Conservation (phyloP, 2,797 vertebrate species). For the Masticophis lateralis region DNA sequence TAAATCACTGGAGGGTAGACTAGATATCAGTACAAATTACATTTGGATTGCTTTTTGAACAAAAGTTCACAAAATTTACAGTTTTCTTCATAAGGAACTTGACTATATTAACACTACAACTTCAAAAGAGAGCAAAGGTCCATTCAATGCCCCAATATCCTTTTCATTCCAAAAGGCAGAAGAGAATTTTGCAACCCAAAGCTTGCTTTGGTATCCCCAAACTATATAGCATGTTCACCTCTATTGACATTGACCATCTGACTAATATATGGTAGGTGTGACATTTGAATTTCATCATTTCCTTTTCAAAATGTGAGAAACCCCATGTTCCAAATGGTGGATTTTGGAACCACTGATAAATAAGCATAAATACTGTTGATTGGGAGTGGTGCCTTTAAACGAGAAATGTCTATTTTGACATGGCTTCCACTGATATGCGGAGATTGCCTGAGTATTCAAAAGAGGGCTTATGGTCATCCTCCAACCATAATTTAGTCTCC, state of each 20-base stretch:
- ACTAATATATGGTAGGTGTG: neutral
- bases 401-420: neutral
- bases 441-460: neutral
- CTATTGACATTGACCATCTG: neutral
- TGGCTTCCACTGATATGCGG: neutral
- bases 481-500: neutral
- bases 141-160: neutral
- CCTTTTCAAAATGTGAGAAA: neutral
- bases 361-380: too few relatives aligned
- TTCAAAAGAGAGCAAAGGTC: neutral
- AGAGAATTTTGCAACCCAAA: neutral
- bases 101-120: neutral
- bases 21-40: neutral
- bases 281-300: neutral
- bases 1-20: neutral
- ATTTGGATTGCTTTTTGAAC: neutral
- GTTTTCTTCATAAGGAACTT: neutral
- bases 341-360: neutral
- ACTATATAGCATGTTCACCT: neutral
- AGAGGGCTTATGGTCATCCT: neutral
- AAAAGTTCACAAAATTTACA: neutral
- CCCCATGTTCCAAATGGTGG: neutral
- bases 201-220: neutral
- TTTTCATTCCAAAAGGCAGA: neutral
- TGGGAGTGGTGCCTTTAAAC: neutral